Evolutionary conservation across 2,797 vertebrate genomes (phyloP).

Genomic region (Phrynocephalus guinanensis): DNA sequence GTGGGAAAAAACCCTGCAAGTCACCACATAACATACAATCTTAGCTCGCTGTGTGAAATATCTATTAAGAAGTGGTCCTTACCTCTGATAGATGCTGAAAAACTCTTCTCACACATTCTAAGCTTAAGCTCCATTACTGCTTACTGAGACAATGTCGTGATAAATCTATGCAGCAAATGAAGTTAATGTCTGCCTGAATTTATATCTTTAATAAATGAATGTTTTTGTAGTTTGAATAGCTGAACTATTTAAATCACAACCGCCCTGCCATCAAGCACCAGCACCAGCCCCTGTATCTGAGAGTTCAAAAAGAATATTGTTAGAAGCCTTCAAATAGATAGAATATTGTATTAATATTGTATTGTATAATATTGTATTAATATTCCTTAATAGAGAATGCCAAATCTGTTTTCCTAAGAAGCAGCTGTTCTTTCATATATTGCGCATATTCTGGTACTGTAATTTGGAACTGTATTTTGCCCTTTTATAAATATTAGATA

Average conservation of each 20-base stretch:
- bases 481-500: background rate
- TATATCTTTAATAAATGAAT: background rate
- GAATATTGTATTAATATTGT: background rate
- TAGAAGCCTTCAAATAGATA: background rate
- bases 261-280: background rate
- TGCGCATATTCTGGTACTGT: background rate
- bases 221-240: background rate
- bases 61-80: background rate
- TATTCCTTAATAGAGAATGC: background rate
- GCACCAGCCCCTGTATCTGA: too few species aligned
- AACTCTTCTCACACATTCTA: background rate
- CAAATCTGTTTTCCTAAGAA: background rate
- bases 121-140: background rate
- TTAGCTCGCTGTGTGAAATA: background rate
- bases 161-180: conserved; percentile 4
- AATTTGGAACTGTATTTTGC: background rate
- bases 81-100: background rate
- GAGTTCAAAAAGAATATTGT: background rate
- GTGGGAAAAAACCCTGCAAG: too few species aligned
- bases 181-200: background rate
- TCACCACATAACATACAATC: background rate
- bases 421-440: background rate
- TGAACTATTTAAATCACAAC: background rate
- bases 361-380: background rate
- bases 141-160: background rate